Conservation (phyloP, 2,113 vertebrate species). For the Tamias sibiricus region DNA sequence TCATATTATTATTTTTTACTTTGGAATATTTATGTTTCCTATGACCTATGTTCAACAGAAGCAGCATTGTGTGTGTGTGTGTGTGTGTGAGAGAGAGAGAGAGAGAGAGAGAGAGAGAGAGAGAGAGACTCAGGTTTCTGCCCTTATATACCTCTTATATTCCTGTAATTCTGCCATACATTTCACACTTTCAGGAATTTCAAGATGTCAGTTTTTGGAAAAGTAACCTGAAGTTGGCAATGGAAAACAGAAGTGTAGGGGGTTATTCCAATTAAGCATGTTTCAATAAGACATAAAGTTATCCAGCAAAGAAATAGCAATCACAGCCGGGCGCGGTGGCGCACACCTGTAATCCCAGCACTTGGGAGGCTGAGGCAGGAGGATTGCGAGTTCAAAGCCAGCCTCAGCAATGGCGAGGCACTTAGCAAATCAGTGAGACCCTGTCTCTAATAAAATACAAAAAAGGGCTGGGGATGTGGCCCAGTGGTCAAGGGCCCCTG, state of each 20-base stretch:
- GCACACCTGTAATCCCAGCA: too few species aligned
- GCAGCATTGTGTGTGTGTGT: too few species aligned
- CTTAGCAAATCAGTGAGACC: too few species aligned
- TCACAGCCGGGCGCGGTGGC: too few species aligned
- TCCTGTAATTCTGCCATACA: background rate
- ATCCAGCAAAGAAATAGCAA: background rate
- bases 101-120: too few species aligned
- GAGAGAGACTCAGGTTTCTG: background rate
- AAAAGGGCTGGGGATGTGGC: too few species aligned
- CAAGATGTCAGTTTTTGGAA: background rate
- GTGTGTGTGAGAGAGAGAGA: too few species aligned
- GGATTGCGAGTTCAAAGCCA: too few species aligned
- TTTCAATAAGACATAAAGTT: constrained; percentile 15
- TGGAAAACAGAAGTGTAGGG: background rate
- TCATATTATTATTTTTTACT: background rate
- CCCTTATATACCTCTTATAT: background rate
- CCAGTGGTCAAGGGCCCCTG: too few species aligned
- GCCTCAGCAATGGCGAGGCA: too few species aligned
- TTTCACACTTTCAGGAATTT: background rate
- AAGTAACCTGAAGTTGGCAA: background rate
- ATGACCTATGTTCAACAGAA: background rate
- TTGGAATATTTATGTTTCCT: background rate
- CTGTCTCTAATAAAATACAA: too few species aligned
- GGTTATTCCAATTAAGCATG: background rate
- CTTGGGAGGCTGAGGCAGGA: too few species aligned